Evolutionary conservation across 2,888 invertebrate genomes (phyloP).

Genomic region (Apantesis nais): DNA sequence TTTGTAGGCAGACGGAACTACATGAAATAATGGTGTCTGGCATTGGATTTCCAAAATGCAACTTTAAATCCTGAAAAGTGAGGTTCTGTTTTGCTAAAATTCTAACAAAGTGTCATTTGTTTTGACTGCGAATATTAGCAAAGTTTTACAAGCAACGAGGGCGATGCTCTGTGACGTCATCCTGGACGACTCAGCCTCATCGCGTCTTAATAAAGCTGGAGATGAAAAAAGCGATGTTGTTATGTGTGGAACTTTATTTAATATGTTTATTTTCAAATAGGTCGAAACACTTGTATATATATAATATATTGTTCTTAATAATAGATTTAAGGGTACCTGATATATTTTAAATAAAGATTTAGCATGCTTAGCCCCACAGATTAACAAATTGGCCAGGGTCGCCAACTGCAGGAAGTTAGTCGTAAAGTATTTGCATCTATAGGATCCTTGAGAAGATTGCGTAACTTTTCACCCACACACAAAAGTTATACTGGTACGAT

Average conservation of each 20-base stretch:
- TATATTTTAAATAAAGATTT: no score
- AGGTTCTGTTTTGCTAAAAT: slow-evolving; percentile 44
- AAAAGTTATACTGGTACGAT: no score
- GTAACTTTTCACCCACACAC: no score
- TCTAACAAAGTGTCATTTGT: slow-evolving; percentile 56
- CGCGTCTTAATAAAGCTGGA: slow-evolving; percentile 48
- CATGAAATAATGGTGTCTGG: slow-evolving; percentile 40
- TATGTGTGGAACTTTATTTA: slow-evolving; percentile 6
- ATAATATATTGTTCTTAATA: slow-evolving; percentile 10
- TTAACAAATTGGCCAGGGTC: no score
- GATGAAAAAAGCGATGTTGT: slow-evolving; percentile 17
- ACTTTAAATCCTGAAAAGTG: slow-evolving; percentile 35
- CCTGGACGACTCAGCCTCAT: slow-evolving; percentile 53
- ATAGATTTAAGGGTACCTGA: background rate
- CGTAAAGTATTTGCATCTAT: no score
- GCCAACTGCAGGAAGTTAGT: no score
- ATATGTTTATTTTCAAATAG: background rate
- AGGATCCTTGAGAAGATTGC: no score
- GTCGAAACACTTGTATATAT: slow-evolving; percentile 7
- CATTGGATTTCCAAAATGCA: slow-evolving; percentile 34
- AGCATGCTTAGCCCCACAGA: no score
- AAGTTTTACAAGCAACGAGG: slow-evolving; percentile 68
- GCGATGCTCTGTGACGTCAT: slow-evolving; percentile 76
- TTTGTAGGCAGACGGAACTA: slow-evolving; percentile 43
- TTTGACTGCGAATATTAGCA: slow-evolving; percentile 77